Evolutionary conservation across 2,888 invertebrate species (phyloP).

Genomic region (Sesia apiformis): DNA sequence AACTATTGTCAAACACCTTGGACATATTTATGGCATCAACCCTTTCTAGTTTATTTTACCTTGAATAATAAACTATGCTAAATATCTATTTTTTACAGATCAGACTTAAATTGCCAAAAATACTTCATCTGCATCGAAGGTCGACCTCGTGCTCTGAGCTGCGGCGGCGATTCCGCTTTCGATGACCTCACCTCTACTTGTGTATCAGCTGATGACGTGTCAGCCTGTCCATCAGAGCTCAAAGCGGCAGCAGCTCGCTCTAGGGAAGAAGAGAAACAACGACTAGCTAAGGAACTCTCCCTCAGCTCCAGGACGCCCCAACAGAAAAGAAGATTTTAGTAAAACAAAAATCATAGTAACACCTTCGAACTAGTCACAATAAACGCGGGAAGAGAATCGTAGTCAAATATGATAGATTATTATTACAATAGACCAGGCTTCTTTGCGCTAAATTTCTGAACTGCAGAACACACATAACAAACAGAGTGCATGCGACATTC

Average conservation of each 20-base stretch:
- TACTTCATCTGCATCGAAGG: constrained; percentile 86
- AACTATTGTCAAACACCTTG: no score
- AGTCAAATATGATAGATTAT: no score
- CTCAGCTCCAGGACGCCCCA: constrained; percentile 17
- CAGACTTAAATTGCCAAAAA: constrained; percentile 80
- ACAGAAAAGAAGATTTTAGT: constrained; percentile 12
- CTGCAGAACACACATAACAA: no score
- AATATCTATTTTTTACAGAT: constrained; percentile 44
- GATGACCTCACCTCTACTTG: constrained; percentile 82
- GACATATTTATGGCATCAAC: no score
- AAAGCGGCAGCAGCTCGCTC: constrained; percentile 33
- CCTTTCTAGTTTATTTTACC: no score
- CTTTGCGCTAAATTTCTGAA: no score
- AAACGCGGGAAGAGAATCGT: no score
- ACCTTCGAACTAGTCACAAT: no score
- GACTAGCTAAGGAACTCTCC: constrained; percentile 36
- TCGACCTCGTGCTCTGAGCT: constrained; percentile 82
- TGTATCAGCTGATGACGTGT: constrained; percentile 85
- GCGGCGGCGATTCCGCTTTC: constrained; percentile 85
- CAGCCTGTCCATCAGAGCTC: constrained; percentile 76
- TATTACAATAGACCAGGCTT: no score
- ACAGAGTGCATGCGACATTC: no score
- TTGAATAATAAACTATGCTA: not conserved
- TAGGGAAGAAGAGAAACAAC: constrained; percentile 38
- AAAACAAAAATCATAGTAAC: not conserved